Base-by-base conservation (phyloP, 2,888 invertebrate species). In the Chydorus sphaericus region DNA sequence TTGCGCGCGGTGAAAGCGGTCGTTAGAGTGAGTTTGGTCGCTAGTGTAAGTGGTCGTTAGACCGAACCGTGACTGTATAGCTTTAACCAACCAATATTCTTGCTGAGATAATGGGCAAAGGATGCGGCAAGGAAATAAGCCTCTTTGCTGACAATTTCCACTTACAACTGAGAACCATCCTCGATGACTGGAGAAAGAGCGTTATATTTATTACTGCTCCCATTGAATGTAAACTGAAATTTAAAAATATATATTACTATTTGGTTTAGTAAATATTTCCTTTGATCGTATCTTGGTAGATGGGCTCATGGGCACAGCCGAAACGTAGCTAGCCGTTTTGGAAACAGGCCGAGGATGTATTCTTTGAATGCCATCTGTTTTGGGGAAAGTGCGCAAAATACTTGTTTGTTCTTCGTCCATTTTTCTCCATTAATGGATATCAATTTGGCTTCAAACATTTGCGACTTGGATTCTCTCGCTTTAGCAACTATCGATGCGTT, bases 311-410 rank as follows among this genome's bases (percentile, higher is more conserved):
- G 93, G 68, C 92, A 92, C 56, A 94, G 77, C 36, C 93, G 78
- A 73, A 91, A 93, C 36, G 91, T 89, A 58, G 85, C 87, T 63
- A 93, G 77, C 64, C 91, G 77, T 72, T 90, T 92, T 55, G 91
- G 92, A 66, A 93, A 89, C 69, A 94, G 85, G 73, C 88, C 90
- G 64, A 93, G 75, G 63, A 92, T 79, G 76, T 88, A 87, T 73
- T 94, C 93, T 73, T 92, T 92, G 66, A 94, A 79, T 57, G 87
- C 89, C 62, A 94, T 77, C 74, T 87, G 92, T 71, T 91, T 89
- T 53, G 91, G 87, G 57, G 88, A 90, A 65, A 93, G 83, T 70
- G 86, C 90, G 71, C 89, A 87, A 62, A 85, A 80, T 59, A 93
- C 89, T 70, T 87, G 87, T 66, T 90, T 85, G 48, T 87, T 82